phyloP scores from a whole-genome alignment of 1,140 invertebrate genomes.

The Drosophila leontia region DNA sequence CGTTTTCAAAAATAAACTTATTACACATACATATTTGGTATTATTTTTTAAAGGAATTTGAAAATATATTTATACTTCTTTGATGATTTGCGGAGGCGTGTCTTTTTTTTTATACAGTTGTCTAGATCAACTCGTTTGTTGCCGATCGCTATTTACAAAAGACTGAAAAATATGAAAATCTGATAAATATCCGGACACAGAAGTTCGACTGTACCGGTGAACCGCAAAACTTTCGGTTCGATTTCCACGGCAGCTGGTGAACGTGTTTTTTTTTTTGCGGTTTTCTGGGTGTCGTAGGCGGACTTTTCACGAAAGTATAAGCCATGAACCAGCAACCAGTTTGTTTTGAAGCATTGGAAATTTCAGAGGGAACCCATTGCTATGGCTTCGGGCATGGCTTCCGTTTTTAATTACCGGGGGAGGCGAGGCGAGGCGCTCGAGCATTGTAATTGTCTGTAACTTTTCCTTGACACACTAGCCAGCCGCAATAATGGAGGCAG shows the following conservation, averaged over 20 bases:
- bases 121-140: background rate
- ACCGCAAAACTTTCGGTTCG: slow-evolving; percentile 12
- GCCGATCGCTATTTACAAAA: background rate
- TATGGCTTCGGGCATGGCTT: slow-evolving; percentile 64
- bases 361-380: slow-evolving; percentile 23
- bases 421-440: background rate
- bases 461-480: slow-evolving; percentile 72
- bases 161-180: background rate
- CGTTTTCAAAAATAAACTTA: too few species aligned
- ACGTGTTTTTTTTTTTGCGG: slow-evolving; percentile 46
- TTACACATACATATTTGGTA: too few species aligned
- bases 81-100: background rate
- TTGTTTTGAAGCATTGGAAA: slow-evolving; percentile 4
- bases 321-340: slow-evolving; percentile 30
- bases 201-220: background rate
- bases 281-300: slow-evolving; percentile 35
- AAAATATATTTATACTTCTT: background rate
- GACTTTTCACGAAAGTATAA: slow-evolving; percentile 31
- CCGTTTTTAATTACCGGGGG: slow-evolving; percentile 65
- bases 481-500: slow-evolving; percentile 24
- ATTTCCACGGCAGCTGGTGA: slow-evolving; percentile 18
- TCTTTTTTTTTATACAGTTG: background rate
- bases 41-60: background rate
- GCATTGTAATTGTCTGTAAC: slow-evolving; percentile 50
- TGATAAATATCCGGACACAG: background rate